These are phyloP conservation scores for Rhagologus leucostigma DNA, from an alignment of 2,113 vertebrate species.

Conservation along the genomic window DNA sequence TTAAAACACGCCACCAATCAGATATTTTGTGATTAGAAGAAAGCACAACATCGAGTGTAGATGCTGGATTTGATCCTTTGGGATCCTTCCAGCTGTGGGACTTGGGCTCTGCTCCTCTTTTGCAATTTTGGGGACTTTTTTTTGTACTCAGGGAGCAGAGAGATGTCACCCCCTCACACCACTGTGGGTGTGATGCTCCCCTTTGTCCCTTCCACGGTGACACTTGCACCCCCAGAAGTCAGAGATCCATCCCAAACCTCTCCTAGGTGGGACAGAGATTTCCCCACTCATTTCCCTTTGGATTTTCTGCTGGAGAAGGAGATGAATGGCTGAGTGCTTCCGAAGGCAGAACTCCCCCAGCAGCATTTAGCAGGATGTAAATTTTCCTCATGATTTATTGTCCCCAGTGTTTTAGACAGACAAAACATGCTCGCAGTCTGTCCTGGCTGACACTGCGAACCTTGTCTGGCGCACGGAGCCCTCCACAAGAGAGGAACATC, in stretches of 20 bases:
- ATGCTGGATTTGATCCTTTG: not conserved
- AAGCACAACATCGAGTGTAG: not conserved
- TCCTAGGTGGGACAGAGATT: not conserved
- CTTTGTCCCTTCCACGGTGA: not conserved
- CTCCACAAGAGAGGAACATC: not conserved
- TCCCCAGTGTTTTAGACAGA: not conserved
- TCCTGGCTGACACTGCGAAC: not conserved
- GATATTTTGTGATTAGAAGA: not conserved
- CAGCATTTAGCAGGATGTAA: not conserved
- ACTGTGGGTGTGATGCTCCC: not conserved
- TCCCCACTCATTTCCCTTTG: not conserved
- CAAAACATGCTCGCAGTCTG: not conserved
- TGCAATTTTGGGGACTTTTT: not conserved
- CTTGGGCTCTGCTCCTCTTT: not conserved
- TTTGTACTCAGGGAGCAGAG: not conserved
- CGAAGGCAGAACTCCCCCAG: not conserved
- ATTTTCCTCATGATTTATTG: not conserved
- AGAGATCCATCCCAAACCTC: not conserved
- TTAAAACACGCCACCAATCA: accelerated
- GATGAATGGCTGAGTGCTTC: not conserved
- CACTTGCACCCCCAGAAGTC: not conserved
- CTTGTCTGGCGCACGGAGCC: not conserved
- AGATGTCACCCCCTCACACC: not conserved
- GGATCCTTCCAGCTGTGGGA: not conserved
- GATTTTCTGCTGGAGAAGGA: not conserved